Base-by-base conservation (phyloP, 92 coral and sea anemone genomes). In the Parazoanthus atlanticus region DNA sequence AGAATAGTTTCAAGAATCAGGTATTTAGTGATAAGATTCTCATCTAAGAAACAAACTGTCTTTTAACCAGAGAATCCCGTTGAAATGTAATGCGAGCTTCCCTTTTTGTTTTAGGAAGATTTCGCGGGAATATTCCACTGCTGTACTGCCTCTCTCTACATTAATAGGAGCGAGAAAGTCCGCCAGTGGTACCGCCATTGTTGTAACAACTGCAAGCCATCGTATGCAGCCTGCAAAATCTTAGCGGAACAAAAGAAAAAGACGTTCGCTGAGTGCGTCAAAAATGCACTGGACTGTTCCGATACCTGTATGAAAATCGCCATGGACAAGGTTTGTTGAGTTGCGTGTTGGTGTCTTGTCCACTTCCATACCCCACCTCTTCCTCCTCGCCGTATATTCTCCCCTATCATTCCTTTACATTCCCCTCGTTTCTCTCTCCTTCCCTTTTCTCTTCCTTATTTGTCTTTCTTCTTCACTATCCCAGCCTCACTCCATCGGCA, bases 181-280 rank as follows among this genome's bases (percentile, higher is more conserved):
- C 82, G 82, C 82, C 3, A 26, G 82, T 78, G 82, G 82, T 78
- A 46, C 32, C 82, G 82, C 10, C 10, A 78, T 41, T 78, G 82
- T 8, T 78, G 82, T 16, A 47, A 78, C 61, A 78, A 49, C 66
- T 78, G 82, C 25, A 78, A 78, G 82, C 38, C 82, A 12, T 66
- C 82, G 23, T 78, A n/a, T 52, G 31, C 82, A n/a, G 82, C 82
- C 38, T 78, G 82, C 25, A 78, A 46, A 52, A 78, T 43, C 4
- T 7, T 78, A 52, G 82, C 82, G 66, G 82, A 47, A 29, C 82
- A 52, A 6, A 78, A 78, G 33, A 29, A 78, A 52, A 78, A 29
- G 40, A n/a, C 82, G 32, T 78, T 78, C 21, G 38, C 65, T 4
- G 82, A 78, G 26, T 78, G 82, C 82, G 19, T 43, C 32, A 43